Evolutionary conservation across 2,888 invertebrate species (phyloP).

Genomic region (Hedychridium roseum): DNA sequence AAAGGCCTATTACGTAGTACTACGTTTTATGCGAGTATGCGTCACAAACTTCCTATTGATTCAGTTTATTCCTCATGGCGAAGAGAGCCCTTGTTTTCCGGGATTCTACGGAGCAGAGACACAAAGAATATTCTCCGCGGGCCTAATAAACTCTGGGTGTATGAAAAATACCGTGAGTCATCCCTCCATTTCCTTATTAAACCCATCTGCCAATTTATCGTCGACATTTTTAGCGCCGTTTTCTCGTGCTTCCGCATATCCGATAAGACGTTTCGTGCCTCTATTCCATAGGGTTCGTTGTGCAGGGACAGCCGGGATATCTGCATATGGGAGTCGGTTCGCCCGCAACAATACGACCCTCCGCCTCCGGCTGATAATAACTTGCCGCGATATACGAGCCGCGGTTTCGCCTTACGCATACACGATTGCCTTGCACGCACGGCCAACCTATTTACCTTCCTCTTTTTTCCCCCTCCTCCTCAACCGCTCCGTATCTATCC

Average conservation of each 20-base stretch:
- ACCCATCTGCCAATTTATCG: not conserved
- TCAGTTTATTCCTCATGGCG: no score
- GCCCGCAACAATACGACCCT: slow-evolving; percentile 10
- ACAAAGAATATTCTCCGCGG: no score
- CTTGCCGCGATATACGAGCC: slow-evolving; percentile 29
- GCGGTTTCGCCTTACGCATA: slow-evolving; percentile 31
- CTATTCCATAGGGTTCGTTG: slow-evolving; percentile 10
- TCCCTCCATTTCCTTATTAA: not conserved
- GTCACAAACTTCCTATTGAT: no score
- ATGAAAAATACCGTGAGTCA: not conserved
- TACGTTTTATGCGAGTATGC: no score
- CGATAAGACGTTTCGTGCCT: slow-evolving; percentile 20
- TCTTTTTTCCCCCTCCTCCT: no score
- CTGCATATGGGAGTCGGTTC: slow-evolving; percentile 3
- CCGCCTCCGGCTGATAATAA: slow-evolving; percentile 28
- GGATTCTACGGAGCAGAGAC: no score
- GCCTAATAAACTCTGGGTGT: no score
- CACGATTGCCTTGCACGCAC: slow-evolving; percentile 35
- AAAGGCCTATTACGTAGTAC: no score
- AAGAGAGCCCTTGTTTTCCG: no score
- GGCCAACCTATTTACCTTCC: no score
- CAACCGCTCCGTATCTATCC: no score
- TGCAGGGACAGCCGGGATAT: slow-evolving; percentile 4
- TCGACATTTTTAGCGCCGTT: not conserved
- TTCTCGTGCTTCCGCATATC: slow-evolving; percentile 11